A percentile compares a stretch with the other conserved stretches of the same genome.
These are phyloP conservation scores for Oceanodroma tethys DNA, from an alignment of 2,113 vertebrate genomes.

Conservation along the genomic window DNA sequence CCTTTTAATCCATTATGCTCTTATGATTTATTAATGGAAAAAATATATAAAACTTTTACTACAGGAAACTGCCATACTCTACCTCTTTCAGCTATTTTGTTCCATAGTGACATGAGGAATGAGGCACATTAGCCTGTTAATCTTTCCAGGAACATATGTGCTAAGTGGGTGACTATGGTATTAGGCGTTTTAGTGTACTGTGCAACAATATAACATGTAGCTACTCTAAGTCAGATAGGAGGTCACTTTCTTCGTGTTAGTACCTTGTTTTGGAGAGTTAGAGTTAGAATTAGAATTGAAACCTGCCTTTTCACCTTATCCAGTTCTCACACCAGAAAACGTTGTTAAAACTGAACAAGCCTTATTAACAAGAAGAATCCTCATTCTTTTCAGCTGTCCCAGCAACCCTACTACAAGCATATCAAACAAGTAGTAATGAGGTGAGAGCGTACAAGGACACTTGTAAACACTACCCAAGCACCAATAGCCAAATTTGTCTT, in stretches of 20 bases:
- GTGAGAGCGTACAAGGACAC: background rate
- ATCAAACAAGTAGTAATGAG: background rate
- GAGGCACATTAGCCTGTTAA: background rate
- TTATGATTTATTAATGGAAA: background rate
- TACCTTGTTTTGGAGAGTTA: background rate
- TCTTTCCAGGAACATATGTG: background rate
- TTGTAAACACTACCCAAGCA: background rate
- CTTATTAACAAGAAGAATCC: background rate
- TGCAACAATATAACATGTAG: background rate
- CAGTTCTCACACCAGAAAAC: background rate
- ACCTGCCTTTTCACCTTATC: background rate
- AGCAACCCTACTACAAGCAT: background rate
- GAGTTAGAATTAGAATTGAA: background rate
- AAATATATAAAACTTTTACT: background rate
- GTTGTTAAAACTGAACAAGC: background rate
- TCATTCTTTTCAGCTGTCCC: background rate
- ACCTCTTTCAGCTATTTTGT: background rate
- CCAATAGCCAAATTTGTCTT: background rate
- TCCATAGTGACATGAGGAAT: background rate
- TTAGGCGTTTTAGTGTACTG: background rate
- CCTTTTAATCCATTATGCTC: background rate
- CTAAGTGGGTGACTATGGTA: background rate
- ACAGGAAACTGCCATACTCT: background rate
- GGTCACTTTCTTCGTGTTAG: background rate
- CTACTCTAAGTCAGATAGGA: background rate